A percentile compares a stretch with the other conserved stretches of the same genome.
Evolutionary conservation across 1,140 invertebrate species (phyloP).

Genomic region (Plutomurus gul): DNA sequence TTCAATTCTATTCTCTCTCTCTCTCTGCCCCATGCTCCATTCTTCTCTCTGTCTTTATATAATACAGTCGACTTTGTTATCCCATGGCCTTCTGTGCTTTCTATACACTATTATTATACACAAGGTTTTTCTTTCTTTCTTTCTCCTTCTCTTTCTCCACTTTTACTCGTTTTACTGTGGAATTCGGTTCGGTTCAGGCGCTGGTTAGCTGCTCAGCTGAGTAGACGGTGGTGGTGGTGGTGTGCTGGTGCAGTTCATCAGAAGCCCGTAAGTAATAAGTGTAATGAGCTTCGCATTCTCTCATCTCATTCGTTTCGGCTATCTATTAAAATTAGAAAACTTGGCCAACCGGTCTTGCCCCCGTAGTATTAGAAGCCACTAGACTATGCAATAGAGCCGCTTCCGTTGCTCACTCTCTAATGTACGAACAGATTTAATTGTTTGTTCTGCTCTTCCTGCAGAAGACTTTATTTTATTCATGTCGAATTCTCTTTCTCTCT

Average conservation of each 20-base stretch:
- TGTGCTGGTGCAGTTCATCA: too few relatives aligned
- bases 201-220: not conserved
- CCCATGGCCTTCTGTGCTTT: not conserved
- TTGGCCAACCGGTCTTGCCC: not conserved
- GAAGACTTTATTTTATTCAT: slow-evolving; percentile 13
- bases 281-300: slow-evolving; percentile 18
- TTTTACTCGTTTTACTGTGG: not conserved
- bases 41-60: not conserved
- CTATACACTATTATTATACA: not conserved
- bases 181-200: too few relatives aligned
- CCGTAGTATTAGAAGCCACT: too few relatives aligned
- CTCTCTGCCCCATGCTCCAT: not conserved
- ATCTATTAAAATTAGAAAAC: slow-evolving; percentile 26
- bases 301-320: not conserved
- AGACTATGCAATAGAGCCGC: too few relatives aligned
- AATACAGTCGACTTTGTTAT: not conserved
- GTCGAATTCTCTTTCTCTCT: too few relatives aligned
- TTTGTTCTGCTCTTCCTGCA: not conserved
- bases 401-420: not conserved
- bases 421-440: slow-evolving; percentile 12
- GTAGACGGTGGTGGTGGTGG: not conserved
- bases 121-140: not conserved
- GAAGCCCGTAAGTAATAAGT: slow-evolving; percentile 25
- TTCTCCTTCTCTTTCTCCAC: not conserved
- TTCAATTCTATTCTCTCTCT: not conserved